phyloP scores from a whole-genome alignment of 2,113 vertebrate species.

The Dipodomys spectabilis region DNA sequence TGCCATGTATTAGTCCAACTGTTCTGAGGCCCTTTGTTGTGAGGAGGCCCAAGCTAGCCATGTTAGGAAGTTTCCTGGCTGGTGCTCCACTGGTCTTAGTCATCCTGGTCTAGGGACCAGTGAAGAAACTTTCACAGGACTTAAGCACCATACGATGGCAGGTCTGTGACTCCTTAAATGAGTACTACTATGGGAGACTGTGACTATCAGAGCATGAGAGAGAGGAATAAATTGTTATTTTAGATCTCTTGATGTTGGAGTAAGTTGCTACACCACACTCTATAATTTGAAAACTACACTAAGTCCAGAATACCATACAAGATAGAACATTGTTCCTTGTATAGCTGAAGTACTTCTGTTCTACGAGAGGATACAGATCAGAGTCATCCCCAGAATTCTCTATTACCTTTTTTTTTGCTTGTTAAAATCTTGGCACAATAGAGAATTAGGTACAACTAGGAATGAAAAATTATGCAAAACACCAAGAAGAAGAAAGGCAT shows the following conservation, averaged over 20 bases:
- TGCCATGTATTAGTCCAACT: neutral
- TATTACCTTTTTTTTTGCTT: neutral
- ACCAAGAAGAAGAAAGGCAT: neutral
- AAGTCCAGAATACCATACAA: neutral
- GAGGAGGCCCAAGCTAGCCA: neutral
- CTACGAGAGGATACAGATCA: neutral
- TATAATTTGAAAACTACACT: neutral
- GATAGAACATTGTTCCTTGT: neutral
- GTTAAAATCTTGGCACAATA: neutral
- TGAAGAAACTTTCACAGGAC: neutral
- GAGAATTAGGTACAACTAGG: neutral
- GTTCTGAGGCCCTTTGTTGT: neutral
- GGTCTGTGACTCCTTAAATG: fast-evolving
- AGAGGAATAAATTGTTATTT: neutral
- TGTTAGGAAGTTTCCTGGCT: neutral
- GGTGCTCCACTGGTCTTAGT: neutral
- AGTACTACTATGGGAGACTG: neutral
- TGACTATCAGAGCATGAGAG: neutral
- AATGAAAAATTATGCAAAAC: neutral
- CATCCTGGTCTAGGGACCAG: neutral
- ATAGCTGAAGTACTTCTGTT: neutral
- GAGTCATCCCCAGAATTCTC: neutral
- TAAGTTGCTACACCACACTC: neutral
- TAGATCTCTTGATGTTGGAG: neutral
- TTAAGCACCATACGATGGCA: neutral